Percentiles rank a stretch among this genome's conserved stretches.
phyloP scores from a whole-genome alignment of 2,113 vertebrate genomes.

The Stegostoma tigrinum region DNA sequence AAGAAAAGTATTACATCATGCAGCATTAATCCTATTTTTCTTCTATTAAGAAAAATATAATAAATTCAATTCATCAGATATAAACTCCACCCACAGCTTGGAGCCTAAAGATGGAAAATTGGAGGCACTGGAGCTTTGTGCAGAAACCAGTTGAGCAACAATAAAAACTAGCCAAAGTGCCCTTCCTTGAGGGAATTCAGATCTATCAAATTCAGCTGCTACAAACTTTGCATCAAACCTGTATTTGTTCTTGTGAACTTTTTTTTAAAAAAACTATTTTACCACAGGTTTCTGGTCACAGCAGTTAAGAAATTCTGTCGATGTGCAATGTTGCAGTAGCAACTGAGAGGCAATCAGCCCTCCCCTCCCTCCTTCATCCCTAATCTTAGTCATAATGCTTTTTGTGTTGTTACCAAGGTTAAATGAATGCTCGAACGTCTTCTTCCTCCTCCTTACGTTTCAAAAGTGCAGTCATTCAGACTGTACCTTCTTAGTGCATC shows the following conservation, averaged over 20 bases:
- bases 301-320: background rate
- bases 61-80: background rate
- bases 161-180: background rate
- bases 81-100: background rate
- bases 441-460: background rate
- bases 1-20: constrained; percentile 31
- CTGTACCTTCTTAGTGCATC: background rate
- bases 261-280: background rate
- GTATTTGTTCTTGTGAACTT: background rate
- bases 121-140: background rate
- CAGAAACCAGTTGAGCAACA: background rate
- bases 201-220: background rate
- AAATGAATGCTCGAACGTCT: background rate
- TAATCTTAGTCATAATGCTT: background rate
- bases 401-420: background rate
- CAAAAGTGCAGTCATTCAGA: background rate
- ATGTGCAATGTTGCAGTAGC: background rate
- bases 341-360: background rate
- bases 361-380: background rate
- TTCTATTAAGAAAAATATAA: constrained; percentile 26
- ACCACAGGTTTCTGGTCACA: background rate
- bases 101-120: background rate
- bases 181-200: background rate
- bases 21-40: background rate
- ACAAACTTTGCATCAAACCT: background rate